Percentiles rank a stretch among this genome's conserved stretches.
Conservation (phyloP, 2,888 invertebrate genomes). For the Drosophila anceps region DNA sequence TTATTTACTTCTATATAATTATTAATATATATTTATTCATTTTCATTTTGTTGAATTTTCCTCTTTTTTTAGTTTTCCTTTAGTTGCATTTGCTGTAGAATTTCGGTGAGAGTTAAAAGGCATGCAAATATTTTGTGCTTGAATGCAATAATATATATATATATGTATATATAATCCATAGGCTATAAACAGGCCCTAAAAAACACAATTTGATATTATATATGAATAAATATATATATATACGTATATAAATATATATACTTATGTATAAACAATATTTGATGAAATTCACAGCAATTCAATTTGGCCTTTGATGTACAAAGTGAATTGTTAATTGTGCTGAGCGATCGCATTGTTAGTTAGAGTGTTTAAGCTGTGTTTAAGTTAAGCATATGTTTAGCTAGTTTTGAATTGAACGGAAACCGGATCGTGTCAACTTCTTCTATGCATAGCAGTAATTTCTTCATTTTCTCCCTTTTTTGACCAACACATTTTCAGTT, state of each 20-base stretch:
- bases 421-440: slow-evolving; percentile 33
- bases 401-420: slow-evolving; percentile 25
- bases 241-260: not conserved
- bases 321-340: slow-evolving; percentile 14
- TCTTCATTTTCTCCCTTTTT: not conserved
- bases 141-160: slow-evolving; percentile 1
- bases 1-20: not conserved
- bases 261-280: not conserved
- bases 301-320: not conserved
- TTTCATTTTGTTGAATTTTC: not conserved
- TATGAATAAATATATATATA: not conserved
- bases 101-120: slow-evolving; percentile 72
- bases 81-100: slow-evolving; percentile 57
- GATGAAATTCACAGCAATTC: not conserved
- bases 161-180: not conserved
- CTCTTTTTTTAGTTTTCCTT: slow-evolving; percentile 8
- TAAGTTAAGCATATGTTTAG: not conserved
- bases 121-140: slow-evolving; percentile 58
- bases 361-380: not conserved
- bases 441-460: slow-evolving; percentile 27
- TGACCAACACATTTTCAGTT: slow-evolving; percentile 10
- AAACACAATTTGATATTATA: not conserved
- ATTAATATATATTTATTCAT: slow-evolving; percentile 3
- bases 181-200: slow-evolving; percentile 2
- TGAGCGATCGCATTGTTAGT: slow-evolving; percentile 15